phyloP scores from a whole-genome alignment of 2,113 vertebrate genomes.

The Microcebus jonahi region DNA sequence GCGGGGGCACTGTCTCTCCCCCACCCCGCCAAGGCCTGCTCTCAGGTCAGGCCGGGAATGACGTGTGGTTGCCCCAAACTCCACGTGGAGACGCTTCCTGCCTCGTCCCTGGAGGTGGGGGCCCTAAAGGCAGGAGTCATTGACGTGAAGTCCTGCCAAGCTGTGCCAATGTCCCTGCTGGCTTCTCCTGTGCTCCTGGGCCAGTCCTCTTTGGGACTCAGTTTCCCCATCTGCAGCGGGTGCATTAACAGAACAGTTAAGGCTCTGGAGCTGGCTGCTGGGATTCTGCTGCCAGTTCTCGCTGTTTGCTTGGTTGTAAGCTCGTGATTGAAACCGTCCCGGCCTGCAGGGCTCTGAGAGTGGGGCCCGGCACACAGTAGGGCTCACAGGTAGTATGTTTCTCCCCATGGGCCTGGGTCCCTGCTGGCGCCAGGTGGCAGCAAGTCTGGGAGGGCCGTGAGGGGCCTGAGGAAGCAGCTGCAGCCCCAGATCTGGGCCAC shows the following conservation, averaged over 20 bases:
- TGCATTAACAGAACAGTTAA: background rate
- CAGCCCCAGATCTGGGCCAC: too few relatives aligned
- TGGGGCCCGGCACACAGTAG: background rate
- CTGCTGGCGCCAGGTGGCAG: background rate
- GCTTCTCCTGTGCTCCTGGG: background rate
- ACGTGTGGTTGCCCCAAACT: background rate
- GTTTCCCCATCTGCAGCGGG: background rate
- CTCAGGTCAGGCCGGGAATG: background rate
- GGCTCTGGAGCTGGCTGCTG: background rate
- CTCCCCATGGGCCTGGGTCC: background rate
- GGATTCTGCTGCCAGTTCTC: background rate
- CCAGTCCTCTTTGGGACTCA: background rate
- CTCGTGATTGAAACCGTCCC: accelerated
- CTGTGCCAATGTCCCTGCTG: accelerated
- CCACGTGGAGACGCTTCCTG: background rate
- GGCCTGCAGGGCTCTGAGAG: background rate
- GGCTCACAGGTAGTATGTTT: background rate
- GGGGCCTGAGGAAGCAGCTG: background rate
- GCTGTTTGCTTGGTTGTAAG: background rate
- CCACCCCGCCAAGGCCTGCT: background rate
- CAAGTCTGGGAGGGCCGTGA: background rate
- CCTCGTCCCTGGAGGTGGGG: background rate
- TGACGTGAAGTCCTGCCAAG: background rate
- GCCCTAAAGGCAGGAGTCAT: background rate
- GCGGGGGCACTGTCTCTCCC: background rate